Evolutionary conservation across 2,113 vertebrate species (phyloP).

Genomic region (Corvus moneduloides): DNA sequence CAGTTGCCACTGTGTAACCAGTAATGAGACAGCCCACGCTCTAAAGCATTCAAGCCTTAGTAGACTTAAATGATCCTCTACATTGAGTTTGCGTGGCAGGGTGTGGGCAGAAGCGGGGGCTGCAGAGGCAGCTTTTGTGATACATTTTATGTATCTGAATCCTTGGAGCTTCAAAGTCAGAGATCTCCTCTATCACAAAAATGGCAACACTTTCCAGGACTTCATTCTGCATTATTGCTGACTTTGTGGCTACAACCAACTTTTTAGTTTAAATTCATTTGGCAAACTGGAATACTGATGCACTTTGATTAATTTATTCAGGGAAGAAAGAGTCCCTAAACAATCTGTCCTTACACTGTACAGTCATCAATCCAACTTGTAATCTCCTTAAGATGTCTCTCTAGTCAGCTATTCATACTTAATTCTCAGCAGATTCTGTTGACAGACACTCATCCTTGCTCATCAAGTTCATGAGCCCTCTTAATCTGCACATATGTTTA

Average conservation of each 20-base stretch:
- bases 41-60: neutral
- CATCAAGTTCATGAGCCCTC: neutral
- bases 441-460: neutral
- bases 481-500: neutral
- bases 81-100: neutral
- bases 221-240: neutral
- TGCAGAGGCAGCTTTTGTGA: neutral
- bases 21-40: neutral
- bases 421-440: neutral
- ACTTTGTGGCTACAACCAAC: neutral
- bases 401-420: neutral
- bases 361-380: neutral
- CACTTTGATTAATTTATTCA: neutral
- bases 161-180: neutral
- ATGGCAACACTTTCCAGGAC: neutral
- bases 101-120: neutral
- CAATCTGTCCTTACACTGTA: neutral
- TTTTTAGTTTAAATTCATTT: neutral
- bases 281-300: neutral
- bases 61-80: neutral
- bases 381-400: neutral
- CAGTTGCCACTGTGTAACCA: neutral
- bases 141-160: neutral
- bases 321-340: neutral
- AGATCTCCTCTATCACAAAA: neutral